Base-by-base conservation (phyloP, 2,888 invertebrate genomes). In the Atherix ibis region DNA sequence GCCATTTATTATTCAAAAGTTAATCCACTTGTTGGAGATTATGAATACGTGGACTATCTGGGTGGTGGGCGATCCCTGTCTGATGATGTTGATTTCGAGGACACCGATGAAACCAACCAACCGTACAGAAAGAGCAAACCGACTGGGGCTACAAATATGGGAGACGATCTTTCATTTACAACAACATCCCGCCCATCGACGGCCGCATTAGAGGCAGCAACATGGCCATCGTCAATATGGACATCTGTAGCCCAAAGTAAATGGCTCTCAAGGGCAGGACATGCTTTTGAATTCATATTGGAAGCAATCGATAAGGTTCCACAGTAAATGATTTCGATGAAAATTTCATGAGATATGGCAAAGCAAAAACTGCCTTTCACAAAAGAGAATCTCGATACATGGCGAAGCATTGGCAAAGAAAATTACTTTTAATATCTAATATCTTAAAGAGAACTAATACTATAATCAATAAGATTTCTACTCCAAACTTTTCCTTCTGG, bases 1-100 rank as follows among this genome's bases (percentile, higher is more conserved):
- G 85, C 85, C 36, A 77, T 84, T 50, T 84, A 84, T 61, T 85
- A 83, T 61, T 83, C 85, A 34, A 84, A 84, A 59, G 82, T 84
- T 54, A 84, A 84, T 60, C 82, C 83, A 31, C 68, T 81, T 39
- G 67, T 78, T n/a, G 73, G 76, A 35, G 80, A 82, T 56, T 78
- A 78, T 54, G 76, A 76, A 48, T 78, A 81, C 51, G 74, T 74
- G 38, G 76, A 77, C 52, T 79, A 81, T 51, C 71, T 79, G 53
- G 60, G 61, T 29, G 67, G 80, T 35, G 74, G 73, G 46, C 66
- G 80, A 43, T 73, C 75, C 8, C 48, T 66, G 48, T 67, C 53
- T 14, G 64, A 64, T 36, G 56, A 50, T 60, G 63, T 42, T 4
- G 54, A 54, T 38, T 54, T 55, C 37, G 50, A 52, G 9, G 57